Percentiles rank a stretch among this genome's conserved stretches.
Conservation (phyloP, 2,797 vertebrate species). For the Eulemur mongoz region DNA sequence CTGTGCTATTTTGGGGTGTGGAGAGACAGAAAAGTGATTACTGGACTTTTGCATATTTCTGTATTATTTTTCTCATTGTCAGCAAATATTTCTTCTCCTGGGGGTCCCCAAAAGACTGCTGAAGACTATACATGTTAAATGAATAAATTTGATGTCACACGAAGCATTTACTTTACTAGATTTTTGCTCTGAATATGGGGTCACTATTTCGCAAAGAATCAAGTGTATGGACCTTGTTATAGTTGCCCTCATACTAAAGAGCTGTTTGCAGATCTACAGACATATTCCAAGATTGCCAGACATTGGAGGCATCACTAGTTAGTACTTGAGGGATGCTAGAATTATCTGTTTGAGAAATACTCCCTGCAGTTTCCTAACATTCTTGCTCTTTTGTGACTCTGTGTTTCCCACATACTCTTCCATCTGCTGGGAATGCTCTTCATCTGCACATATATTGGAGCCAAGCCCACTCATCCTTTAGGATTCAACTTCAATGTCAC, state of each 20-base stretch:
- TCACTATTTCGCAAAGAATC: background rate
- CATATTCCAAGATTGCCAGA: background rate
- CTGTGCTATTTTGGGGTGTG: background rate
- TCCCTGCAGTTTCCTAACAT: background rate
- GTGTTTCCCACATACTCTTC: background rate
- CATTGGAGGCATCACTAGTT: background rate
- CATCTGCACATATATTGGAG: background rate
- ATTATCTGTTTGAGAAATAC: background rate
- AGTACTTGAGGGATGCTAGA: background rate
- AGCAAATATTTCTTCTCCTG: background rate
- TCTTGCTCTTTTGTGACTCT: background rate
- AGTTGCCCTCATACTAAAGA: background rate
- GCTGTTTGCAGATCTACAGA: background rate
- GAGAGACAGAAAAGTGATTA: background rate
- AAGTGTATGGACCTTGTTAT: background rate
- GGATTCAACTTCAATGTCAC: background rate
- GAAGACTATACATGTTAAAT: background rate
- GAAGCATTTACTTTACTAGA: background rate
- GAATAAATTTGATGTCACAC: background rate
- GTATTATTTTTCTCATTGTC: background rate
- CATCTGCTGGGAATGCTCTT: background rate
- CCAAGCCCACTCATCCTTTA: background rate
- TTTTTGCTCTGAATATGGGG: background rate
- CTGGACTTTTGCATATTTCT: background rate
- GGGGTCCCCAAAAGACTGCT: background rate